phyloP scores from a whole-genome alignment of 2,113 vertebrate genomes.

The Hypocryptadius cinnamomeus region DNA sequence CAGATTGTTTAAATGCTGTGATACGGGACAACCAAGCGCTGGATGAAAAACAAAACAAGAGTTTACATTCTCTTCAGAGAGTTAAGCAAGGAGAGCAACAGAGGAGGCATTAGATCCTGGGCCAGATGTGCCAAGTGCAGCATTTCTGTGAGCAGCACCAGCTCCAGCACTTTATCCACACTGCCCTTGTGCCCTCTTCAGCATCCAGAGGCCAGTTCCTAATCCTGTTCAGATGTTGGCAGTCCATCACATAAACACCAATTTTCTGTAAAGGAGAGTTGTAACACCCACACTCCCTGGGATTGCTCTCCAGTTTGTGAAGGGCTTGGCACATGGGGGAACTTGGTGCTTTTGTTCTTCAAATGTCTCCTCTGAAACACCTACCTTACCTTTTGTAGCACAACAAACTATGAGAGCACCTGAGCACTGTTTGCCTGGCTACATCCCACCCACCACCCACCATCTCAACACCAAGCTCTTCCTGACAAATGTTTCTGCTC shows the following conservation, averaged over 20 bases:
- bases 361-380: not conserved
- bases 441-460: not conserved
- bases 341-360: not conserved
- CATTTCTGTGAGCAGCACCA: not conserved
- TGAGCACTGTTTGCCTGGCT: not conserved
- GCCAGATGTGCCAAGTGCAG: not conserved
- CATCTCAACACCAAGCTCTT: not conserved
- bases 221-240: not conserved
- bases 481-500: not conserved
- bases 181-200: not conserved
- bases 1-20: not conserved
- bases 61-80: not conserved
- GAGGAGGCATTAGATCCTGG: not conserved
- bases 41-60: not conserved
- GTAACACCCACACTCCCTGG: not conserved
- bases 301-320: not conserved
- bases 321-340: not conserved
- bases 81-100: not conserved
- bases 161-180: not conserved
- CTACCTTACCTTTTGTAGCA: not conserved
- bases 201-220: not conserved
- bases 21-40: not conserved
- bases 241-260: not conserved
- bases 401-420: not conserved
- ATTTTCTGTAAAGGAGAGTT: not conserved